Base-by-base conservation (phyloP, 2,797 vertebrate species). In the Falco columbarius region DNA sequence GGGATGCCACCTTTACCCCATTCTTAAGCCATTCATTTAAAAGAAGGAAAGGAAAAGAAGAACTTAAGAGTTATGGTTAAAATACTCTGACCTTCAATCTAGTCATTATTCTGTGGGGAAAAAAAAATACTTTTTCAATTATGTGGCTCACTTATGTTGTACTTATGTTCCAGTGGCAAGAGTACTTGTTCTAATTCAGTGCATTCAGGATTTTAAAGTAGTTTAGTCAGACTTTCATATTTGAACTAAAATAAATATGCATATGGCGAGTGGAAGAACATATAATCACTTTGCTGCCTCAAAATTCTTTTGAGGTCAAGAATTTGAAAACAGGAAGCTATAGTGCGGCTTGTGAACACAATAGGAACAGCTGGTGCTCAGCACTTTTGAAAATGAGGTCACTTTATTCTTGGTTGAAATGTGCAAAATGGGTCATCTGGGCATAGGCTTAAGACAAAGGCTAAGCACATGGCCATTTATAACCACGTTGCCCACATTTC, bases 361-460 rank as follows among this genome's bases (percentile, higher is more conserved):
- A 95, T 92, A 67, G 90, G 95, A 96, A 95, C 95, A 96, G 92
- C 96, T 95, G 97, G 90, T 95, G 71, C 94, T 96, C 93, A 95
- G 96, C 93, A 96, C 94, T 97, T 97, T 68, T 95, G 71, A 92
- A 96, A 97, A 97, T 77, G 93, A 97, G 95, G 95, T 97, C 96
- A 97, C 88, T 95, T 96, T 93, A 93, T 97, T 97, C 96, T 95
- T 97, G 96, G 92, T 95, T 82, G 92, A 95, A 95, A 95, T 97
- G 94, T 92, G 81, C 83, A 97, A 97, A 97, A 96, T 96, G 94
- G 95, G 96, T 97, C 97, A 95, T 96, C 74, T 89, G 93, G 86
- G 81, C 93, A 96, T 56, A 94, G 92, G 90, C 92, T 95, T 93
- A 95, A 95, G 95, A 97, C 94, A 96, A 95, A 97, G 82, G 88